These are phyloP conservation scores for Lissonota sp. DNA, from an alignment of 2,888 invertebrate species.

Conservation along the genomic window DNA sequence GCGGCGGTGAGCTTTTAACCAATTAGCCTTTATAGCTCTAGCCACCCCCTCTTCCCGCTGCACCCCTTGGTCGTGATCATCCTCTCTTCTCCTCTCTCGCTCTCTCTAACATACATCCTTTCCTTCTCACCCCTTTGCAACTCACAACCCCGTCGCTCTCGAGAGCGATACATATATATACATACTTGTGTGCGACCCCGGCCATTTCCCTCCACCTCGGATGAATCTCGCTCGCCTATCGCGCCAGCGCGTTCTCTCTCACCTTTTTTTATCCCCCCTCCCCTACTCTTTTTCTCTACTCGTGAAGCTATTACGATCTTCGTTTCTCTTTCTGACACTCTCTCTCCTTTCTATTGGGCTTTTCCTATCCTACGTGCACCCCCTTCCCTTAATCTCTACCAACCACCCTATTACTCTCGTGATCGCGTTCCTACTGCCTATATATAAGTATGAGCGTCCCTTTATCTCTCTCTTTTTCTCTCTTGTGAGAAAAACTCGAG, in stretches of 20 bases:
- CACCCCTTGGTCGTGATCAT: constrained; percentile 43
- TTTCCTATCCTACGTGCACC: constrained; percentile 32
- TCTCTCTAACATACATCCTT: constrained; percentile 17
- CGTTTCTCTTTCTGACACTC: constrained; percentile 53
- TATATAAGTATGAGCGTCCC: neutral
- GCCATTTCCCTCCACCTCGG: constrained; percentile 58
- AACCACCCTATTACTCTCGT: constrained; percentile 33
- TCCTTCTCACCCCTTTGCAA: constrained; percentile 36
- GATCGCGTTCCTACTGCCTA: constrained; percentile 33
- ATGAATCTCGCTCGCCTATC: constrained; percentile 52
- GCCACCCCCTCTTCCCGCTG: constrained; percentile 67
- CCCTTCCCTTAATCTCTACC: constrained; percentile 16
- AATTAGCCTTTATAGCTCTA: constrained; percentile 83
- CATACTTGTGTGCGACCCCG: constrained; percentile 41
- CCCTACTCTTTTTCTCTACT: constrained; percentile 57
- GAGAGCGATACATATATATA: constrained; percentile 26
- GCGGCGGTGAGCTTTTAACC: constrained; percentile 84
- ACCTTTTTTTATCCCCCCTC: constrained; percentile 51
- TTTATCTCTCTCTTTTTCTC: constrained; percentile 21
- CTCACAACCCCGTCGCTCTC: constrained; percentile 39
- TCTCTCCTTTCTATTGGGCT: constrained; percentile 25
- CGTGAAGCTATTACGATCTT: constrained; percentile 50
- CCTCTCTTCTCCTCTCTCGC: constrained; percentile 29
- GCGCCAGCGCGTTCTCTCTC: constrained; percentile 72
- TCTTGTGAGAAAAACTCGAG: constrained; percentile 16